Evolutionary conservation across 2,888 invertebrate genomes (phyloP), one percentile per base, ranked within the genome.

Genomic region (Zaprionus lineosus): DNA sequence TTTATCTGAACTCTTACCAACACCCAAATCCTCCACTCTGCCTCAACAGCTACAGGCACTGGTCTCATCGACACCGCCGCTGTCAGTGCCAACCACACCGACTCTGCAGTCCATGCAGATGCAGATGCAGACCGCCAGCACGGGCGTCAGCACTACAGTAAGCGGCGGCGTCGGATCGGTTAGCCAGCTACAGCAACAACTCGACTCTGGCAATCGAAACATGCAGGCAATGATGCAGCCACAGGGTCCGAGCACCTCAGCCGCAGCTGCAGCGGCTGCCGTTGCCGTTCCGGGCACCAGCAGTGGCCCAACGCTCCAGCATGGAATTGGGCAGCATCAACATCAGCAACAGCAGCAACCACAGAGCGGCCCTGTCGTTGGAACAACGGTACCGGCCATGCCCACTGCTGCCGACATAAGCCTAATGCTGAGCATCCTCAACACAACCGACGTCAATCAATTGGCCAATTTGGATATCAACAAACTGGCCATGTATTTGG

Each of bases 381-480:
- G 75, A 39, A 50, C 79, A 31, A 69, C 73, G 28, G 75, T 87
- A 44, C 70, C 86, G 39, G 90, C 90, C 65, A 89, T 90, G 87
- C 89, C 90, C 77, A 88, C 90, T 26, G 90, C 90, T 48, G 90
- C 90, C 65, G 90, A 90, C 83, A 90, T 90, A 51, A 88, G 88
- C 68, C 81, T 90, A 61, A 90, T 90, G 90, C 85, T 90, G 50
- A 90, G 88, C 76, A 86, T 90, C 28, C 85, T 90, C 63, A 90
- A 90, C 87, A 89, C 90, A 51, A 88, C 88, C 70, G 90, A 90
- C 77, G 91, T 91, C 84, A 91, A 90, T 70, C 93, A 93, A 87
- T 91, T 93, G 89, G 93, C 93, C 87, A 93, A 93, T 90, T 94
- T 94, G 94, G 94, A 94, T 88, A 91, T 94, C 82, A 94, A 94